Base-by-base conservation (phyloP, 2,888 invertebrate species). In the Galerucella pusilla region DNA sequence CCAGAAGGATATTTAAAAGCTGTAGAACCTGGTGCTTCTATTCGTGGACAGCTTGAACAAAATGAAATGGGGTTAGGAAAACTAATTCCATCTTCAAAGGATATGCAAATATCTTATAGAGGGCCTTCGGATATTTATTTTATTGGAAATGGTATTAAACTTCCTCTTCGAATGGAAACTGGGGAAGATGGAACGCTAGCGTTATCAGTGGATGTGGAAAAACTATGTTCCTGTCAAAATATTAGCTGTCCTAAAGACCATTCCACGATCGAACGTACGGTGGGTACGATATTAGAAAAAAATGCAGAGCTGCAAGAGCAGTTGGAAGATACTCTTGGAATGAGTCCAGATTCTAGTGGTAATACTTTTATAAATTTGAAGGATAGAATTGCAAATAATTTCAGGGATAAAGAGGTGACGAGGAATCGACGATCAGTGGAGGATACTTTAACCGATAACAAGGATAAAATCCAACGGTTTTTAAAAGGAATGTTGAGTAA, bases 121-220 rank as follows among this genome's bases (percentile, higher is more conserved):
- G 75, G 77, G 35, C 78, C 80, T 1, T 75, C 78, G 35, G 82
- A 84, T 66, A 76, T 87, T 49, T 86, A 81, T 71, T 87, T 87
- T 75, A 77, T 85, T 5, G 87, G 87, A 5, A 84, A 85, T 71
- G 87, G 86, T 45, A 85, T 88, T 49, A 85, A 87, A 76, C 78
- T 88, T 11, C 88, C 88, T 5, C 78, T 88, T 45, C 84, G 85
- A 74, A 81, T 87, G 80, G 81, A 81, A 49, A 82, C 83, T 73
- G 81, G 83, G 71, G 69, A 80, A 1, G 84, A 88, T 76, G 88
- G 87, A 6, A 80, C 84, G 1, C 72, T 87, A 42, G 84, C 87
- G 73, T 76, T 88, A n/a, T 82, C 84, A 9, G 84, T 88, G 10
- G 87, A 88, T 76, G 74, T 86, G 7, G 84, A 86, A 10, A 85